Base-by-base conservation (phyloP, 1,140 invertebrate species). In the Sitobion miscanthi region DNA sequence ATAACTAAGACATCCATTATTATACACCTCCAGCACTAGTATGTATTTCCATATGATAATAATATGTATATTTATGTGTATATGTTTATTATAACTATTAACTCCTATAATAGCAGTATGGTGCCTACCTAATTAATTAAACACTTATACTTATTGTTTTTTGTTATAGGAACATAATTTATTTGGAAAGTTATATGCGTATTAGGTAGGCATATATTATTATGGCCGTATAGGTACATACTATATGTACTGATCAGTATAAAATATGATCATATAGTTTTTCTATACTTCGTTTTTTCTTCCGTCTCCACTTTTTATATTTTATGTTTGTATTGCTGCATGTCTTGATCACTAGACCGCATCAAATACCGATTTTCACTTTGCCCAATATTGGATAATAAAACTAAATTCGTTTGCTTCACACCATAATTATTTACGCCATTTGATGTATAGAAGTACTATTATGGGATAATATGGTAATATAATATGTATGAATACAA, bases 361-460 rank as follows among this genome's bases (percentile, higher is more conserved):
- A 17, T 93, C 91, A 83, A 93, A 93, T 86, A 86, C 57, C 82
- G 91, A 93, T 93, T 93, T 93, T 93, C 91, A 93, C 91, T 93
- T 93, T 93, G 77, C 35, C 25, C n/a, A 57, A 54, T 93, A 57
- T 93, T 93, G 52, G 47, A 85, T 93, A 93, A 93, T 93, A 83
- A 20, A 57, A 93, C 20, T 54, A 92, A 85, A 82, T 92, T 93
- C 25, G 7, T 38, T 85, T 93, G 91, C 49, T 54, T 57, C 91
- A 85, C 35, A 54, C 91, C 49, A 38, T 93, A 85, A 93, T 83
- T 85, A 85, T 93, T 93, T 93, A 93, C 82, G 91, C 91, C 77
- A 92, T 92, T 85, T 90, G 35, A 42, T 90, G 23, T 38, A 54
- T 57, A 38, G 21, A 88, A 35, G 30, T n/a, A 35, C 3, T 86